Base-by-base conservation (phyloP, 2,888 invertebrate genomes). In the Drosophila eohydei region DNA sequence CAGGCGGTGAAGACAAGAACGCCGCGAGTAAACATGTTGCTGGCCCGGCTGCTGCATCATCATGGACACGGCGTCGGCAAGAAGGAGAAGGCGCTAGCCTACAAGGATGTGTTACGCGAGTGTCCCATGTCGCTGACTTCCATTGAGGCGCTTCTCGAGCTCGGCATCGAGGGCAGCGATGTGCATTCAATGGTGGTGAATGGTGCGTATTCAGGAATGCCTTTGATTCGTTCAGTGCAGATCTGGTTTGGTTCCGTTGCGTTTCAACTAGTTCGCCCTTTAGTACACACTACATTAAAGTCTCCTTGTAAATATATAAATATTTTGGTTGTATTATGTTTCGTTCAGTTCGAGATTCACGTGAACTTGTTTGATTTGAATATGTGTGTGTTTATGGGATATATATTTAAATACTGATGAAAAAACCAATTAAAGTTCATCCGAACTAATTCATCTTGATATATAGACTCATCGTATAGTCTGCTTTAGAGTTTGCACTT, bases 41-140 rank as follows among this genome's bases (percentile, higher is more conserved):
- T 97, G 59, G 97, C 95, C 6, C 95, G 95, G 90, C 93, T 97
- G 75, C 93, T 97, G 78, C 96, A 96, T 81, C 95, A 95, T 81
- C 94, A 95, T 72, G 94, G 94, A 63, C 96, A 96, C 12, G 73
- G 83, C 7, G 74, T 81, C 0, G 95, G 95, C 93, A 96, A 96
- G 80, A 92, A 95, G 57, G 95, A 95, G 16, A 96, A 96, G 0
- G 95, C 96, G 56, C 94, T 95, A 2, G 95, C 95, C 36, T 97
- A 95, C 90, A 97, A 96, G 91, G 97, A 97, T 93, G 96, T 97
- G 11, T 90, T 97, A 54, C 94, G 95, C 76, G 95, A 95, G 83
- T 95, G 95, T 88, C 97, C 97, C 0, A 93, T 96, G 90, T 96
- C 97, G 0, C 84, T 97, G 65, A 96, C 96, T 83, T 96, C 96